Evolutionary conservation across 2,113 vertebrate genomes (phyloP), one percentile per base, ranked within the genome.

Genomic region (Oxygymnocypris stewartii): DNA sequence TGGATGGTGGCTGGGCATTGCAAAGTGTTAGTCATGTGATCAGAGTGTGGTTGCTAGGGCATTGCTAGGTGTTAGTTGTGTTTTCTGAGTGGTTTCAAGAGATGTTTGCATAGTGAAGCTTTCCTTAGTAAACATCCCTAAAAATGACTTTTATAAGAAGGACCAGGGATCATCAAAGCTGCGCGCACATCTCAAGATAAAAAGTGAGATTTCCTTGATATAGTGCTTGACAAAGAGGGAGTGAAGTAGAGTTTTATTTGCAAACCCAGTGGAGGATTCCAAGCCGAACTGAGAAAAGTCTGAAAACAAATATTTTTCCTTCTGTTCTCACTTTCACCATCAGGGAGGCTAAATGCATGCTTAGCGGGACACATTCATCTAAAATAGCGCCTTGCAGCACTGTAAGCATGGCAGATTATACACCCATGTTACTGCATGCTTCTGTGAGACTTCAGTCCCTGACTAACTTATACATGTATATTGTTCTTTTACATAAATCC

Each of bases 341-440:
- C 76, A 67, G 79, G 44, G 25, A 83, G 84, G 79, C 28, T 82
- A 84, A 85, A 88, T 59, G 31, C 59, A 25, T 5, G 51, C 83
- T 87, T 87, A n/a, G 47, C 67, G 79, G 76, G 85, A 89, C 85
- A 88, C 87, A 89, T 90, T 88, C 88, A 85, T 80, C 59, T 44
- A 65, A 54, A 81, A 74, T 51, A 31, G 40, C 71, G 67, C 79
- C 74, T 65, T 51, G 76, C 40, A 59, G 54, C 75, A 84, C 31
- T 75, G 54, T 47, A 61, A 71, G 67, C 80, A 14, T 20, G 65
- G 40, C 73, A 71, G 63, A 82, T 23, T 69, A 28, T 35, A 82
- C 44, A 71, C 28, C 44, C 11, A 20, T 47, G 59, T 47, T 61
- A 81, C n/a, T 5, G 16, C 25, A 25, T 42, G 4, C 28, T 51